Base-by-base conservation (phyloP, 2,113 vertebrate genomes). In the Proteles cristata region DNA sequence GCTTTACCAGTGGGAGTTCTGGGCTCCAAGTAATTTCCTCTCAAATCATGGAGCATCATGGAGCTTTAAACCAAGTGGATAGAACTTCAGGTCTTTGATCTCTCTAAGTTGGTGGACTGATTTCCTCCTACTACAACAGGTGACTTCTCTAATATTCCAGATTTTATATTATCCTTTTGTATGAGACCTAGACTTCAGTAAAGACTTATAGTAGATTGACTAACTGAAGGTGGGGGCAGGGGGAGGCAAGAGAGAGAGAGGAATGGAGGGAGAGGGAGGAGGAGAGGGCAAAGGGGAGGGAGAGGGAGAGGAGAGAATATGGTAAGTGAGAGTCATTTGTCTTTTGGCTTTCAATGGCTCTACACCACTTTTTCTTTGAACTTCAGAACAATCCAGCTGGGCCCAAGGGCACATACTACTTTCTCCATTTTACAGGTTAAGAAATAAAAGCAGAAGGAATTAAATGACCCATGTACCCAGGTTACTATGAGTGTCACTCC, bases 261-360 rank as follows among this genome's bases (percentile, higher is more conserved):
- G 53, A 28, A 43, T 6, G 2, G 28, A 87, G 61, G 66, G n/a
- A 92, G 10, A 66, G 19, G 4, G 26, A 23, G 50, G 50, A 16
- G 58, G 11, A 23, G 26, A 8, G n/a, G 11, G 12, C 19, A 25
- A 39, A 31, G 23, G 16, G 28, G 11, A 45, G 28, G 35, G n/a
- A 35, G 43, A 4, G 6, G n/a, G 35, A 39, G 28, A 43, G 76
- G 58, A 79, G 53, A 87, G 11, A 65, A 31, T 26, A 9, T 92
- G 17, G 6, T n/a, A 19, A 76, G n/a, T 33, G 4, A 68, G 26
- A 66, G n/a, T 53, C 71, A 55, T 58, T 74, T 88, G 71, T 93
- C 93, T 96, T 91, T 77, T 35, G 68, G 28, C 23, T 93, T 97
- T 91, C 65, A 58, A 11, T 65, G 61, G 31, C 25, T 93, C 35